Evolutionary conservation across 2,888 invertebrate species (phyloP).

Genomic region (Ceraclea dissimilis): DNA sequence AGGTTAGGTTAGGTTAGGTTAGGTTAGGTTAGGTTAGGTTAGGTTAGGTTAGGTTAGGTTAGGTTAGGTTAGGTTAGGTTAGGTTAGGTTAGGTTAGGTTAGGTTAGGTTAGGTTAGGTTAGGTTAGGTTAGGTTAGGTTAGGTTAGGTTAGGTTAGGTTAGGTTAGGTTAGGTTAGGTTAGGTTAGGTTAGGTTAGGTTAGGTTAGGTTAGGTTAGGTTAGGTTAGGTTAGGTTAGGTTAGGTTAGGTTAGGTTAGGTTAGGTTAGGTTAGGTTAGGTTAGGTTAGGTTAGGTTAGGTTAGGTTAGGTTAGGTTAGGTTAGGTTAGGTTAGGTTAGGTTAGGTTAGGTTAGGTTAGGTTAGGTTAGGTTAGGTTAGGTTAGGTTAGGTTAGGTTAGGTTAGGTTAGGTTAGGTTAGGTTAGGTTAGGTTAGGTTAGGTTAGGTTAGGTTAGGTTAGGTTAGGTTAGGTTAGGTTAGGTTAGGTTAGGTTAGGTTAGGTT

Average conservation of each 20-base stretch:
- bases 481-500: too few relatives aligned
- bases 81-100: too few relatives aligned
- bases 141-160: constrained; percentile 4
- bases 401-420: too few relatives aligned
- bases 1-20: not conserved
- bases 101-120: too few relatives aligned
- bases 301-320: too few relatives aligned
- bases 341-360: too few relatives aligned
- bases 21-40: constrained; percentile 5
- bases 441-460: too few relatives aligned
- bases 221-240: not conserved
- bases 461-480: not conserved
- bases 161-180: constrained; percentile 3
- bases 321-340: too few relatives aligned
- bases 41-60: too few relatives aligned
- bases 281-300: not conserved
- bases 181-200: not conserved
- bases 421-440: too few relatives aligned
- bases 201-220: not conserved
- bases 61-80: too few relatives aligned
- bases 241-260: constrained; percentile 3
- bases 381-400: constrained; percentile 1
- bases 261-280: constrained; percentile 1
- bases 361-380: constrained; percentile 1
- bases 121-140: not conserved